Evolutionary conservation across 2,888 invertebrate species (phyloP), one percentile per base, ranked within the genome.

Genomic region (Micropterix aruncella): DNA sequence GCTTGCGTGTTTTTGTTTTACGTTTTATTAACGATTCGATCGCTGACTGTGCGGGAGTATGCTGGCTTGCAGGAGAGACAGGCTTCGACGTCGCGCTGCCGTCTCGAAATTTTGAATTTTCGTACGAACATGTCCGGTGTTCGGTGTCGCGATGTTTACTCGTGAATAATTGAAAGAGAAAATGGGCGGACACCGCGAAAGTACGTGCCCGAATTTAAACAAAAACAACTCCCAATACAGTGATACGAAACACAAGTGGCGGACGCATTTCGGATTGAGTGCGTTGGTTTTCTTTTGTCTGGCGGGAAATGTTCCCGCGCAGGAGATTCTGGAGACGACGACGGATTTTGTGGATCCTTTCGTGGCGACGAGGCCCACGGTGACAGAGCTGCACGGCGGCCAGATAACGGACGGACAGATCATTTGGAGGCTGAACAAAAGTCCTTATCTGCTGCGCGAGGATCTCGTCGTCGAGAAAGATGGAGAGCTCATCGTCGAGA

Each of bases 401-500:
- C 70, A 70, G 12, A 63, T 83, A 41, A 64, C 73, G 15, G 71
- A 75, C 17, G 77, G 79, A 16, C 70, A 70, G 46, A 66, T 74
- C 37, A 57, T 74, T 44, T 71, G 73, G 69, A 66, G 61, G 50
- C 57, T 75, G 48, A 69, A 70, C 44, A 73, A 69, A 53, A 86
- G 85, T 56, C 90, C 90, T 17, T 91, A 84, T 58, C 65, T 83
- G 54, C 69, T 88, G 17, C 72, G 83, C 49, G 84, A 86, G 57
- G 89, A 92, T 65, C 70, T 93, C 46, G 72, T 85, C 54, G 74
- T 95, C 43, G 83, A 86, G 54, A 72, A 76, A 51, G 80, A 81
- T 49, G 90, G 83, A 0, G 84, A 85, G 56, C 68, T 97, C 55
- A 74, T 83, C 44, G 79, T 97, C 46, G 91, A 93, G 60, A 80